Conservation (phyloP, 2,888 invertebrate species). For the Keiferia lycopersicella region DNA sequence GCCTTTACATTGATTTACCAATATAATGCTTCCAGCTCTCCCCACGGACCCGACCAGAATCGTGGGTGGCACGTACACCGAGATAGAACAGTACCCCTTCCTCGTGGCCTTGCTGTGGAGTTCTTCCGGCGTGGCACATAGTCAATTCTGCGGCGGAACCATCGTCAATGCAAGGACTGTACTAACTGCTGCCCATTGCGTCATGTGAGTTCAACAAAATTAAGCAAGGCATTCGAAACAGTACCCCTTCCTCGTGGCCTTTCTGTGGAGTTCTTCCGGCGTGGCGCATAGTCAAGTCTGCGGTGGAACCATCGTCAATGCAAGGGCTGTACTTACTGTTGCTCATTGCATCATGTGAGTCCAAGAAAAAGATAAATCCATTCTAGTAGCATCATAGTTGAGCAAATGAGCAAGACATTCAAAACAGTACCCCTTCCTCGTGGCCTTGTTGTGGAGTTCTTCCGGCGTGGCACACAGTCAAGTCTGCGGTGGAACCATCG, state of each 20-base stretch:
- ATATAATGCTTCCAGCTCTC: constrained; percentile 19
- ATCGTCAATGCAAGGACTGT: constrained; percentile 15
- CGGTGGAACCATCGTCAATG: constrained; percentile 16
- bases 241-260: too few species aligned
- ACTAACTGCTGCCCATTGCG: constrained; percentile 20
- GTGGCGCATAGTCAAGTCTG: neutral
- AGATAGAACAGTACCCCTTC: constrained; percentile 41
- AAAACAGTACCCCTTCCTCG: too few species aligned
- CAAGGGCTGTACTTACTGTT: constrained; percentile 13
- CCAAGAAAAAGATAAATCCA: neutral
- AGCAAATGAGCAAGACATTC: too few species aligned
- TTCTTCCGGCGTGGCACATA: neutral
- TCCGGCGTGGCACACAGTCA: neutral
- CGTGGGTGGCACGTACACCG: constrained; percentile 45
- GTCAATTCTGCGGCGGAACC: constrained; percentile 11
- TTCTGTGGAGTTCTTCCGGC: too few species aligned
- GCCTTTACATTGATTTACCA: too few species aligned
- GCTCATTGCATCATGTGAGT: constrained; percentile 18
- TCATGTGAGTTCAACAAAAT: neutral
- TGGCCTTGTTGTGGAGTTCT: too few species aligned
- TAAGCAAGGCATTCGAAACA: too few species aligned
- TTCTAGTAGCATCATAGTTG: too few species aligned
- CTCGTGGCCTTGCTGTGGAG: constrained; percentile 36
- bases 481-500: constrained; percentile 10
- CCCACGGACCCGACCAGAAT: constrained; percentile 33